These are phyloP conservation scores for Lamprologus ornatipinnis DNA, from an alignment of 2,113 vertebrate species.

Conservation along the genomic window DNA sequence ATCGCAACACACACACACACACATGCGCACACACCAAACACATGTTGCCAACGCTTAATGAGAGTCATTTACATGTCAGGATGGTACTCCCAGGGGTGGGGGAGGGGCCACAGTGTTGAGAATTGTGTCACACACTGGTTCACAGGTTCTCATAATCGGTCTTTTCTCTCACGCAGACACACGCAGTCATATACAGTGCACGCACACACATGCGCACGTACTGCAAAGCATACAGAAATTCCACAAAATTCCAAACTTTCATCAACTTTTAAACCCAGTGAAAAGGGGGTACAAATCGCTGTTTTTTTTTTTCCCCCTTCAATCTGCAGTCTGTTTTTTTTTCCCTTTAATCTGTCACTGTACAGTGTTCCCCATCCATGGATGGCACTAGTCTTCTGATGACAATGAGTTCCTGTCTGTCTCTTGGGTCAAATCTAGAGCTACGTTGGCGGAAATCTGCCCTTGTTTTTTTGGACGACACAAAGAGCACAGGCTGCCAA, in stretches of 20 bases:
- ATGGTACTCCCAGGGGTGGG: constrained; percentile 64
- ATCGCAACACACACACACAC: constrained; percentile 30
- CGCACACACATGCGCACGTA: neutral
- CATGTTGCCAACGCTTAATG: constrained; percentile 62
- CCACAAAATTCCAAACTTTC: constrained; percentile 14
- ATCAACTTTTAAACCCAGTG: neutral
- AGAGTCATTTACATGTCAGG: constrained; percentile 71
- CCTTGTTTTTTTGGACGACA: constrained; percentile 14
- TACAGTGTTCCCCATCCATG: constrained; percentile 26
- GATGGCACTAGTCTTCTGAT: constrained; percentile 18
- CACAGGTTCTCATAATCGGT: constrained; percentile 71
- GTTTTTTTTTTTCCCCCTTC: neutral
- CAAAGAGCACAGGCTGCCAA: neutral
- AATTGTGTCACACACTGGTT: constrained; percentile 72
- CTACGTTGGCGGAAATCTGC: constrained; percentile 3
- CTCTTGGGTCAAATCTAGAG: constrained; percentile 23
- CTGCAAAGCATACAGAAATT: constrained; percentile 34
- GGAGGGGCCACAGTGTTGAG: constrained; percentile 68
- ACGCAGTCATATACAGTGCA: constrained; percentile 7
- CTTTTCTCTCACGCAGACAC: constrained; percentile 49
- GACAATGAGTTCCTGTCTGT: constrained; percentile 33
- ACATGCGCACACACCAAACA: constrained; percentile 29
- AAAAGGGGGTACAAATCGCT: constrained; percentile 18
- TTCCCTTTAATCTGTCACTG: neutral
- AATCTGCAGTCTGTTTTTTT: neutral